Conservation (phyloP, 2,797 vertebrate species). For the Cynopterus sphinx region DNA sequence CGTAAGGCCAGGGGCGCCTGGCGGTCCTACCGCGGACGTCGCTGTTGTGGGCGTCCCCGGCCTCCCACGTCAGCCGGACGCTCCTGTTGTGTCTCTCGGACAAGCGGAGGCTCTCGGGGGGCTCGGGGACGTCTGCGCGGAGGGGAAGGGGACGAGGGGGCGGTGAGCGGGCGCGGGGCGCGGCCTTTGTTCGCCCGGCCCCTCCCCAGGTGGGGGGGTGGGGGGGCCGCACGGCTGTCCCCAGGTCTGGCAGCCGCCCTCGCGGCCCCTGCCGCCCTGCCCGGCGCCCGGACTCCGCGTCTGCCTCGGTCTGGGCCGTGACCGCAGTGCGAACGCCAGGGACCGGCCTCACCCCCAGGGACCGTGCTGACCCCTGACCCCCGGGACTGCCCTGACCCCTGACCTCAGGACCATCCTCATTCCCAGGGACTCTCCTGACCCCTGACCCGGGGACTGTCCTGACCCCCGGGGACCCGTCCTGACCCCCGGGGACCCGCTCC, state of each 20-base stretch:
- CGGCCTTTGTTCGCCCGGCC: neutral
- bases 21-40: constrained; percentile 88
- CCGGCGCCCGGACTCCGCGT: no score
- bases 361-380: neutral
- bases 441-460: neutral
- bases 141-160: neutral
- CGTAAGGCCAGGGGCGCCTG: no score
- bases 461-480: neutral
- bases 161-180: no score
- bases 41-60: constrained; percentile 93
- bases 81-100: constrained; percentile 91
- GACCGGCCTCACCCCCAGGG: no score
- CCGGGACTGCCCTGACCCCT: no score
- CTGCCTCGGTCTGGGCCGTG: neutral
- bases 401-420: no score
- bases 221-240: no score
- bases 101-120: constrained; percentile 90
- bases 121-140: constrained; percentile 89
- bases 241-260: no score
- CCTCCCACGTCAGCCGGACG: constrained; percentile 92
- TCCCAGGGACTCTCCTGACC: no score
- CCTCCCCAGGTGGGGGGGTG: no score
- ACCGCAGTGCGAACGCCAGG: neutral
- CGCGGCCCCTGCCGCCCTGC: no score
- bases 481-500: no score